Conservation (phyloP, 2,888 invertebrate species). For the Drosophila formosana region DNA sequence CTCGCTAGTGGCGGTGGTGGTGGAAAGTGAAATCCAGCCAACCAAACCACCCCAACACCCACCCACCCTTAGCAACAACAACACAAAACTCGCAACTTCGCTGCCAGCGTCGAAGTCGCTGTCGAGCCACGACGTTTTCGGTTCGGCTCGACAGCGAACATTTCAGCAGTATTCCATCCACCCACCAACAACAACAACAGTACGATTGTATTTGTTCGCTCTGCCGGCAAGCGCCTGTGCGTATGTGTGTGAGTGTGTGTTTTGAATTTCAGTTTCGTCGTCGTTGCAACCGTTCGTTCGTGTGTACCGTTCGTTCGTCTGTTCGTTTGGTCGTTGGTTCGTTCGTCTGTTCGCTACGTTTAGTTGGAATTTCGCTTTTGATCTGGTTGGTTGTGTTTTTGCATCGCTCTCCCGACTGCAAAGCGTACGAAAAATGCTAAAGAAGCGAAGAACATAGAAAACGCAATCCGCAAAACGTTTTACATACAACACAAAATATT, state of each 20-base stretch:
- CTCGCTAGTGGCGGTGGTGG: constrained; percentile 61
- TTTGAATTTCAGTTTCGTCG: constrained; percentile 54
- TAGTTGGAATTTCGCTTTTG: constrained; percentile 85
- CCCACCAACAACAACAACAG: constrained; percentile 46
- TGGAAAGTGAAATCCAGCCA: constrained; percentile 77
- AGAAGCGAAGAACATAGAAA: constrained; percentile 54
- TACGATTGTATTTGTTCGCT: constrained; percentile 26
- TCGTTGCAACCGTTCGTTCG: constrained; percentile 33
- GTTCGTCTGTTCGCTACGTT: constrained; percentile 27
- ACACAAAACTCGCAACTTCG: constrained; percentile 41
- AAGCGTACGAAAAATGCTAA: constrained; percentile 58
- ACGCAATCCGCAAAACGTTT: constrained; percentile 48
- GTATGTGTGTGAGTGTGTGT: constrained; percentile 22
- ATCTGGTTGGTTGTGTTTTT: constrained; percentile 81
- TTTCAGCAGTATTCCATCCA: constrained; percentile 31
- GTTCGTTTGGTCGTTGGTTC: not conserved
- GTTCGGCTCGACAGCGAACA: constrained; percentile 34
- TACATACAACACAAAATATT: constrained; percentile 30
- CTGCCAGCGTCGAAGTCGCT: constrained; percentile 36
- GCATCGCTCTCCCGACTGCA: constrained; percentile 59
- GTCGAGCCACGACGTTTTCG: constrained; percentile 11
- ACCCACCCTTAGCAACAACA: constrained; percentile 60
- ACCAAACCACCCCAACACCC: constrained; percentile 68
- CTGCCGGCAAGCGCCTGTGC: constrained; percentile 51
- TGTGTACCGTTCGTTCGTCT: constrained; percentile 48